These are phyloP conservation scores for Lasioglossum oenotherae DNA, from an alignment of 2,888 invertebrate species.

Conservation along the genomic window DNA sequence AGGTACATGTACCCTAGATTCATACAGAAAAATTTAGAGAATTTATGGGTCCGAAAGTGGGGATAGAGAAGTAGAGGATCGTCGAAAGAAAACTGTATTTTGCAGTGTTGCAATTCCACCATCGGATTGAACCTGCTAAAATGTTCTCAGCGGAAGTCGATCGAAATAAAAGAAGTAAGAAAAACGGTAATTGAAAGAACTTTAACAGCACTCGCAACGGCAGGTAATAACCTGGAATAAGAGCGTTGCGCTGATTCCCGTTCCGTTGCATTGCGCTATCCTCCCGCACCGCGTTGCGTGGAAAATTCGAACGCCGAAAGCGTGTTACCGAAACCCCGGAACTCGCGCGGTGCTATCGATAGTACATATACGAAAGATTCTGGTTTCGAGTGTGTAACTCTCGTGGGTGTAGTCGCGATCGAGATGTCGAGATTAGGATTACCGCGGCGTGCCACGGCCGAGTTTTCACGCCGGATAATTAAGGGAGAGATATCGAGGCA, in stretches of 20 bases:
- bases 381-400: conserved; percentile 25
- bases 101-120: neutral
- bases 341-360: conserved; percentile 25
- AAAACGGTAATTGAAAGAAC: neutral
- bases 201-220: neutral
- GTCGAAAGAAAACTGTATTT: neutral
- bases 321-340: neutral
- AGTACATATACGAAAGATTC: conserved; percentile 25
- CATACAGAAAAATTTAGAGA: no score
- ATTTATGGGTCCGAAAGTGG: no score
- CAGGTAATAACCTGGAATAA: neutral
- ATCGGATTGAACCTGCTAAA: neutral
- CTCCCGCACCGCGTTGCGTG: neutral
- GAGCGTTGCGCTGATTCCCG: neutral
- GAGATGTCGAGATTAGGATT: conserved; percentile 45
- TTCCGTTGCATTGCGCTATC: neutral
- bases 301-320: conserved; percentile 3
- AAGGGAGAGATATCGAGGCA: conserved; percentile 40
- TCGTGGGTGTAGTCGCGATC: conserved; percentile 46
- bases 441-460: conserved; percentile 38
- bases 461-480: conserved; percentile 52
- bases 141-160: neutral
- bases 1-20: no score
- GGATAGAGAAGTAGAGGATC: neutral
- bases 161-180: neutral